Conservation (phyloP, 2,888 invertebrate genomes). For the Alviniconcha strummeri region DNA sequence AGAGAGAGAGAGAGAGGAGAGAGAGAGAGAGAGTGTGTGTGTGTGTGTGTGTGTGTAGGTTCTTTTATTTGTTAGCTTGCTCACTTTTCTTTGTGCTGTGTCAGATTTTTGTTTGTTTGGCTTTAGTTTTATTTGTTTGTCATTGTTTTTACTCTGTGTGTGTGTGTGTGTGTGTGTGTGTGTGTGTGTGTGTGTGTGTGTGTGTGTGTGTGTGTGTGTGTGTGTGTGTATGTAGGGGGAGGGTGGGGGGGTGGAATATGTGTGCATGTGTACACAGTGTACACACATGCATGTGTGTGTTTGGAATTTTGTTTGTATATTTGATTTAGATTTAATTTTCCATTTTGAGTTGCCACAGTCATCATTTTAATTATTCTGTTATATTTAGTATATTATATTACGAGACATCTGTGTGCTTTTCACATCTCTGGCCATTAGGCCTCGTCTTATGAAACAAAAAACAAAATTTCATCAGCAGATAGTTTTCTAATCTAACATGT, state of each 20-base stretch:
- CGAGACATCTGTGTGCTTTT: no score
- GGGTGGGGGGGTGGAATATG: not conserved
- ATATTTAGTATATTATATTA: no score
- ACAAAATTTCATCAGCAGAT: no score
- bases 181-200: slow-evolving; percentile 14
- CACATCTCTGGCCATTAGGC: no score
- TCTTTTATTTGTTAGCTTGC: not conserved
- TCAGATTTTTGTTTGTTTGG: not conserved
- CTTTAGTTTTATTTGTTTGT: no score
- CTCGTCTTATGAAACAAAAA: no score
- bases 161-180: slow-evolving; percentile 1
- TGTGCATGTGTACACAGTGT: not conserved
- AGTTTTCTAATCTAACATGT: no score
- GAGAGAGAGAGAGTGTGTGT: no score
- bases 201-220: slow-evolving; percentile 13
- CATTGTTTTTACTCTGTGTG: not conserved
- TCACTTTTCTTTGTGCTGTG: not conserved
- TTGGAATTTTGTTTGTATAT: not conserved
- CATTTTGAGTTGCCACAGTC: no score
- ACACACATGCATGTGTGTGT: not conserved
- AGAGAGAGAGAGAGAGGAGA: no score
- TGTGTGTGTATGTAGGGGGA: slow-evolving; percentile 21
- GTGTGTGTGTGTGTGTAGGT: not conserved
- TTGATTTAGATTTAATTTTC: no score
- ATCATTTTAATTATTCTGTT: no score